Evolutionary conservation across 2,888 invertebrate species (phyloP), one percentile per base, ranked within the genome.

Genomic region (Vannuccia rotundouncinata): DNA sequence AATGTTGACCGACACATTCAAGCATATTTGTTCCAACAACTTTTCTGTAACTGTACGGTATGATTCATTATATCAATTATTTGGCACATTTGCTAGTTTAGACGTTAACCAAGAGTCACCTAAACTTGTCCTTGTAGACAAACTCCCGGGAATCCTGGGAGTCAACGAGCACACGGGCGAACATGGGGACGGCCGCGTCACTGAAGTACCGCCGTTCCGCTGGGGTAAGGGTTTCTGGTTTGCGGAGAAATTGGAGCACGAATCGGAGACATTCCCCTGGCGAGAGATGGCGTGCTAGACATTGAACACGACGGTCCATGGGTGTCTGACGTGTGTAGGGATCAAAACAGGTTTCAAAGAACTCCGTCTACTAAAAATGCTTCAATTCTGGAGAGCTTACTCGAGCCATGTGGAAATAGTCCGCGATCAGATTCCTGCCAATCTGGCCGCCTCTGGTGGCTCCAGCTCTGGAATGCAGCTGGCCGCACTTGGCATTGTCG

Each of bases 111-210:
- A n/a, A n/a, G n/a, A n/a, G n/a, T n/a, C n/a, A 45, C 45, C 45
- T 45, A 17, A 45, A 45, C 45, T 45, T 45, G 45, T 45, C 45
- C 45, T 45, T 45, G 45, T 45, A 45, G 45, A 45, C 45, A 17
- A 45, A 45, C 45, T 45, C 45, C 45, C 45, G 5, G 5, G 77
- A 77, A 25, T 77, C 77, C 27, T 31, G 27, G 1, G 77, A 27
- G 31, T 77, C 77, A 10, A 30, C 45, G 27, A 77, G 5, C n/a
- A 77, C 45, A 1, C 45, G 77, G 5, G 59, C 77, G 27, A 77
- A 31, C 31, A 77, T 77, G 31, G 77, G 77, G 2, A 77, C 45
- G n/a, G 45, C 45, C 17, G 77, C 77, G 31, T 77, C 45, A 1
- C 31, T 31, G 27, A 77, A 31, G 27, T 31, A 77, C 2, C 30